phyloP scores from a whole-genome alignment of 1,140 invertebrate genomes.

The Calephelis virginiensis region DNA sequence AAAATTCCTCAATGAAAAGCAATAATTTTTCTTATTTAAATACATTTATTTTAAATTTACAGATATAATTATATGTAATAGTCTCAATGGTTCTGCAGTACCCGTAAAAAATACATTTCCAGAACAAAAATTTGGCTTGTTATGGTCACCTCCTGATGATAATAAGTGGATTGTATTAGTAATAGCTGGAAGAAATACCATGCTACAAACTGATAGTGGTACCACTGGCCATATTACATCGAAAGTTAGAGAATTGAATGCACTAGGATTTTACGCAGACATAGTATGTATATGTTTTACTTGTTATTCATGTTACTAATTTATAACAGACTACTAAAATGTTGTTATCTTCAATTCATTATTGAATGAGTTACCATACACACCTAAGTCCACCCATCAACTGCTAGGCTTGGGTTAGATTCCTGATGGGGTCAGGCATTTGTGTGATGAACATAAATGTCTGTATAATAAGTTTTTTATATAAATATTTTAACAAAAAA shows the following conservation, averaged over 20 bases:
- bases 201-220: conserved; percentile 49
- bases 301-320: conserved; percentile 14
- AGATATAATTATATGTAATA: conserved; percentile 79
- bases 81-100: conserved; percentile 58
- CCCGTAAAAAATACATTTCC: conserved; percentile 53
- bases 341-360: not conserved
- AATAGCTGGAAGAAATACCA: conserved; percentile 63
- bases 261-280: conserved; percentile 79
- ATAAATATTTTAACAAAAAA: too few relatives aligned
- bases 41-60: conserved; percentile 41
- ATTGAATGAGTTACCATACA: too few relatives aligned
- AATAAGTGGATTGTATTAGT: conserved; percentile 77
- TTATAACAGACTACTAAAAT: conserved; percentile 1
- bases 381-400: too few relatives aligned
- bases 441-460: not conserved
- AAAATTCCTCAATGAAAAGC: too few relatives aligned
- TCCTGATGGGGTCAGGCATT: too few relatives aligned
- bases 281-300: conserved; percentile 63
- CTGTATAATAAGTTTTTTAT: not conserved
- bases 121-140: conserved; percentile 54
- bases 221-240: conserved; percentile 66
- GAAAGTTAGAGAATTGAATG: conserved; percentile 78
- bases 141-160: conserved; percentile 64
- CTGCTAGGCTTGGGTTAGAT: too few relatives aligned
- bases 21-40: not conserved